Evolutionary conservation across 2,888 invertebrate genomes (phyloP).

Genomic region (Micropterix aruncella): DNA sequence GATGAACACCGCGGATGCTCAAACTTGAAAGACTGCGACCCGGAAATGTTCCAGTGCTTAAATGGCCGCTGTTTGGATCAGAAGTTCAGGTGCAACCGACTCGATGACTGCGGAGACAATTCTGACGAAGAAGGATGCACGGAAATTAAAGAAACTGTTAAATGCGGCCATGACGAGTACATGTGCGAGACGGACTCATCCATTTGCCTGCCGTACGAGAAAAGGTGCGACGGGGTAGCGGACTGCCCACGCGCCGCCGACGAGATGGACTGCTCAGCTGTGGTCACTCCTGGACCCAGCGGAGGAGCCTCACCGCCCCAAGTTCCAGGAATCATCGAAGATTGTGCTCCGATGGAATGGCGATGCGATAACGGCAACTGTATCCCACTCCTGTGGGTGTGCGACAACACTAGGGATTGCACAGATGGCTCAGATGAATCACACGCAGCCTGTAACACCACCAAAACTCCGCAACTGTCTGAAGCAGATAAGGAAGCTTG

Average conservation of each 20-base stretch:
- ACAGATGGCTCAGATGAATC: slow-evolving; percentile 62
- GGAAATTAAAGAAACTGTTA: slow-evolving; percentile 3
- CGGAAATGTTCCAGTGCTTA: slow-evolving; percentile 31
- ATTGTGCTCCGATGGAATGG: background rate
- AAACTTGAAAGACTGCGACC: slow-evolving; percentile 15
- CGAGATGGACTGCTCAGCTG: slow-evolving; percentile 39
- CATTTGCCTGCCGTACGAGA: slow-evolving; percentile 34
- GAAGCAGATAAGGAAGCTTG: slow-evolving; percentile 16
- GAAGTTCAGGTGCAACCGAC: slow-evolving; percentile 37
- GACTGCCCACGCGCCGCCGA: slow-evolving; percentile 66
- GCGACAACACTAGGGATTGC: slow-evolving; percentile 52
- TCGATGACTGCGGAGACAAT: slow-evolving; percentile 41
- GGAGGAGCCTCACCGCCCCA: background rate
- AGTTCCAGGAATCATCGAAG: background rate
- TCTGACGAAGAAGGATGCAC: slow-evolving; percentile 38
- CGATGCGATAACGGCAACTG: slow-evolving; percentile 42
- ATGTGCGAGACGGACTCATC: slow-evolving; percentile 31
- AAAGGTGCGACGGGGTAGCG: slow-evolving; percentile 44
- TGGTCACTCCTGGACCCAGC: slow-evolving; percentile 13
- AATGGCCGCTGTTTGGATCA: slow-evolving; percentile 39
- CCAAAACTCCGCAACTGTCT: too few species aligned
- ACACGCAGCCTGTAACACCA: too few species aligned
- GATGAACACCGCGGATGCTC: slow-evolving; percentile 36
- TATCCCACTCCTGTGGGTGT: slow-evolving; percentile 40
- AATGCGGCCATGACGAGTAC: slow-evolving; percentile 30